phyloP scores from a whole-genome alignment of 2,888 invertebrate genomes.

The Drosophila peninsularis region DNA sequence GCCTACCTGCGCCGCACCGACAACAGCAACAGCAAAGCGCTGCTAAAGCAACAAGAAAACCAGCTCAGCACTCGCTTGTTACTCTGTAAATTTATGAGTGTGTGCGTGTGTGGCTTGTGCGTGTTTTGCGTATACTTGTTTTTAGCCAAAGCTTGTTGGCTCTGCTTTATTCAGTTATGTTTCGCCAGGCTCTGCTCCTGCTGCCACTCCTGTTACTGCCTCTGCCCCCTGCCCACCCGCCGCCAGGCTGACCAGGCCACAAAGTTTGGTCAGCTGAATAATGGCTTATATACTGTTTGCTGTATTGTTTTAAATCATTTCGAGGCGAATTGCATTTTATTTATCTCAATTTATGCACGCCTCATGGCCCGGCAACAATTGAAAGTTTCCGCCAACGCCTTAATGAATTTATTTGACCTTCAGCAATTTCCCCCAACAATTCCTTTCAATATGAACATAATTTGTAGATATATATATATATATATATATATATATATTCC shows the following conservation, averaged over 20 bases:
- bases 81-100: constrained; percentile 9
- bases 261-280: constrained; percentile 11
- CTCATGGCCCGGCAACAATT: not conserved
- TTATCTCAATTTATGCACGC: not conserved
- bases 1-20: constrained; percentile 16
- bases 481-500: too few relatives aligned
- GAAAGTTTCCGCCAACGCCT: not conserved
- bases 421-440: too few relatives aligned
- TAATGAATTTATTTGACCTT: not conserved
- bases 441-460: too few relatives aligned
- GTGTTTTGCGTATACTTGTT: constrained; percentile 43
- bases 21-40: constrained; percentile 7
- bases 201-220: not conserved
- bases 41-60: constrained; percentile 49
- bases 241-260: constrained; percentile 3
- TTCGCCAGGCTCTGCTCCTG: not conserved
- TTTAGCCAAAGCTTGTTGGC: constrained; percentile 36
- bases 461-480: too few relatives aligned
- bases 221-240: not conserved
- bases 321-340: constrained; percentile 15
- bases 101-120: not conserved
- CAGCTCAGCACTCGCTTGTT: constrained; percentile 41
- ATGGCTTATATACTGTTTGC: constrained; percentile 5
- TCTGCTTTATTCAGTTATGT: constrained; percentile 8
- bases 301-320: constrained; percentile 23